A percentile compares a stretch with the other conserved stretches of the same genome.
Conservation (phyloP, 92 coral and sea anemone species). For the Zoanthus solanderi region DNA sequence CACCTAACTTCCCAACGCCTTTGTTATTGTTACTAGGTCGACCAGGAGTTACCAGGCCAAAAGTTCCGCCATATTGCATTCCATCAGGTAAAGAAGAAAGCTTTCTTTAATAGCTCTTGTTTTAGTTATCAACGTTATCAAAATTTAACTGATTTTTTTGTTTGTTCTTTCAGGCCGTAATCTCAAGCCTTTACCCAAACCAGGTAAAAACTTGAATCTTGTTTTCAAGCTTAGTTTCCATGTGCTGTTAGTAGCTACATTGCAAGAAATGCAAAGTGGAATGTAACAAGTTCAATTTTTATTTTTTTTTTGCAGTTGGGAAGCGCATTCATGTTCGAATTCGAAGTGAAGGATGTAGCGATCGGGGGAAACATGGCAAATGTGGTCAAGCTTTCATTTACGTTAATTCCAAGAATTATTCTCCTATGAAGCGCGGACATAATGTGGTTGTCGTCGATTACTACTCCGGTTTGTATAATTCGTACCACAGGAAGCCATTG, state of each 20-base stretch:
- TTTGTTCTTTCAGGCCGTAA: not conserved
- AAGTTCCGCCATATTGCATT: not conserved
- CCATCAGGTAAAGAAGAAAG: not conserved
- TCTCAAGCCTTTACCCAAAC: slow-evolving; percentile 18
- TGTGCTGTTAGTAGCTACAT: not conserved
- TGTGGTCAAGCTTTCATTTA: slow-evolving; percentile 33
- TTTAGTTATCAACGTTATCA: too few relatives aligned
- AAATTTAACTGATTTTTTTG: not conserved
- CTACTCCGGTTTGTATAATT: slow-evolving; percentile 20
- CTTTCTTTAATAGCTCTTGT: not conserved
- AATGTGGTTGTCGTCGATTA: slow-evolving; percentile 41
- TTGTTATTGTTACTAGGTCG: not conserved
- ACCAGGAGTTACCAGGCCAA: slow-evolving; percentile 13
- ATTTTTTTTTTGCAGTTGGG: slow-evolving; percentile 18
- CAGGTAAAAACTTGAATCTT: not conserved
- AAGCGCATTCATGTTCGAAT: slow-evolving; percentile 33
- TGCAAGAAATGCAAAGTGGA: not conserved
- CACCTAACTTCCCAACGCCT: too few relatives aligned
- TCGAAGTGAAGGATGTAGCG: slow-evolving; percentile 45
- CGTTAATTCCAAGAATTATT: slow-evolving; percentile 36
- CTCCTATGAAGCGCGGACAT: slow-evolving; percentile 45
- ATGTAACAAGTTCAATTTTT: not conserved
- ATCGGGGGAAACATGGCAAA: slow-evolving; percentile 27
- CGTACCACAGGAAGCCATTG: too few relatives aligned
- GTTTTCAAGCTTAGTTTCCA: not conserved